Percentiles rank a stretch among this genome's conserved stretches.
Conservation (phyloP, 1,140 invertebrate species). For the Halesus radiatus region DNA sequence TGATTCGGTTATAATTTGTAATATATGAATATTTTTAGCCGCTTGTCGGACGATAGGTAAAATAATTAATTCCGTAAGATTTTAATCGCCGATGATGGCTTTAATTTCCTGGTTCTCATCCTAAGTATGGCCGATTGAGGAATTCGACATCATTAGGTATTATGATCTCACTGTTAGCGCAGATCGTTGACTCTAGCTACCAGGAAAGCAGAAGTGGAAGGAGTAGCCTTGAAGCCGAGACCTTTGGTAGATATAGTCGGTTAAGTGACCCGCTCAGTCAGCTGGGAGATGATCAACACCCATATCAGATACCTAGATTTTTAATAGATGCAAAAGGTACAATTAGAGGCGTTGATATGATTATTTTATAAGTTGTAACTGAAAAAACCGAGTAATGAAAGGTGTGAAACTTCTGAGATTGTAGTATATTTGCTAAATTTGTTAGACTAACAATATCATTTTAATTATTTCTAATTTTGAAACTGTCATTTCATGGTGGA, state of each 20-base stretch:
- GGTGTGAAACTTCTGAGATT: too few relatives aligned
- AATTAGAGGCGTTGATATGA: not conserved
- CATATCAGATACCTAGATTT: not conserved
- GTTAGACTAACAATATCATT: too few relatives aligned
- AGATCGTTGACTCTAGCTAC: not conserved
- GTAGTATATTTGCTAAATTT: too few relatives aligned
- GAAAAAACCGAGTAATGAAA: not conserved
- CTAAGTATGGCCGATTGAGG: not conserved
- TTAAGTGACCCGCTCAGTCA: not conserved
- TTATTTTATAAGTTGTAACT: not conserved
- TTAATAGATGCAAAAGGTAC: not conserved
- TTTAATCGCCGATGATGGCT: not conserved
- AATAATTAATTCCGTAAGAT: not conserved
- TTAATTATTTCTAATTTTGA: too few relatives aligned
- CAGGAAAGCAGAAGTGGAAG: not conserved
- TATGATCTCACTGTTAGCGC: not conserved
- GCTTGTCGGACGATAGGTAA: not conserved
- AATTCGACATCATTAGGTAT: slow-evolving; percentile 8
- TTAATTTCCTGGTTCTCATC: slow-evolving; percentile 20
- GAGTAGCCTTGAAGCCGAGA: not conserved
- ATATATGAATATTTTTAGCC: not conserved
- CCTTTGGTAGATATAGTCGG: not conserved
- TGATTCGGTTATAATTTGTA: not conserved
- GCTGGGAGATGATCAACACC: not conserved
- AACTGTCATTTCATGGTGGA: too few relatives aligned